Evolutionary conservation across 2,888 invertebrate genomes (phyloP).

Genomic region (Agrochola lychnidis): DNA sequence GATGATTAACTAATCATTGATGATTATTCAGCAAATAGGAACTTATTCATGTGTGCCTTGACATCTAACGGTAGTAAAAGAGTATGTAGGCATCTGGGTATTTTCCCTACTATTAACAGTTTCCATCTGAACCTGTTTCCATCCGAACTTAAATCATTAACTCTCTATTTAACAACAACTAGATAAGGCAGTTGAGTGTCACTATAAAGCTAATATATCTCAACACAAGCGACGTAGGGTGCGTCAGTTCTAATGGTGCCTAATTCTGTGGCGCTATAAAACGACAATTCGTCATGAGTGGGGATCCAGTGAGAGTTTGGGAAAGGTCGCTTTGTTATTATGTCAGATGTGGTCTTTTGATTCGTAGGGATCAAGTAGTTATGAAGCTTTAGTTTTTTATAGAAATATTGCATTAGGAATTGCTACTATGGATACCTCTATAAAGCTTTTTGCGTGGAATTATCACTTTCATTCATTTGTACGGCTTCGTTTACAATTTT

Average conservation of each 20-base stretch:
- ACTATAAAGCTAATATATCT: slow-evolving; percentile 29
- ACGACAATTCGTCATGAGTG: slow-evolving; percentile 27
- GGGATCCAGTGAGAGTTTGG: slow-evolving; percentile 11
- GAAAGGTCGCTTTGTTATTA: slow-evolving; percentile 14
- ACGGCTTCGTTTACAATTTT: neutral
- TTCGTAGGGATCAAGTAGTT: neutral
- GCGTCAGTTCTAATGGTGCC: slow-evolving; percentile 20
- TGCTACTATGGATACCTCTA: neutral
- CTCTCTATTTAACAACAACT: neutral
- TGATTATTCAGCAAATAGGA: neutral
- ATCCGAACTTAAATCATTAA: slow-evolving; percentile 1
- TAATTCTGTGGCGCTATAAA: slow-evolving; percentile 32
- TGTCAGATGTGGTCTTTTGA: slow-evolving; percentile 24
- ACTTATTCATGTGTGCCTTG: neutral
- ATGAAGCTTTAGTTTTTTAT: neutral
- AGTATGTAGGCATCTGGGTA: neutral
- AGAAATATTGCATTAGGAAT: neutral
- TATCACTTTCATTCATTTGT: neutral
- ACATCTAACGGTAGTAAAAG: neutral
- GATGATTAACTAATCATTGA: neutral
- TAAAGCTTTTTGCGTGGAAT: neutral
- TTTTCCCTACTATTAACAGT: neutral
- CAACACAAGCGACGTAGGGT: neutral
- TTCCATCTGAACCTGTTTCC: neutral
- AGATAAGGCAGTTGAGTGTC: slow-evolving; percentile 30